Conservation (phyloP, 2,797 vertebrate species). For the Lepilemur septentrionalis region DNA sequence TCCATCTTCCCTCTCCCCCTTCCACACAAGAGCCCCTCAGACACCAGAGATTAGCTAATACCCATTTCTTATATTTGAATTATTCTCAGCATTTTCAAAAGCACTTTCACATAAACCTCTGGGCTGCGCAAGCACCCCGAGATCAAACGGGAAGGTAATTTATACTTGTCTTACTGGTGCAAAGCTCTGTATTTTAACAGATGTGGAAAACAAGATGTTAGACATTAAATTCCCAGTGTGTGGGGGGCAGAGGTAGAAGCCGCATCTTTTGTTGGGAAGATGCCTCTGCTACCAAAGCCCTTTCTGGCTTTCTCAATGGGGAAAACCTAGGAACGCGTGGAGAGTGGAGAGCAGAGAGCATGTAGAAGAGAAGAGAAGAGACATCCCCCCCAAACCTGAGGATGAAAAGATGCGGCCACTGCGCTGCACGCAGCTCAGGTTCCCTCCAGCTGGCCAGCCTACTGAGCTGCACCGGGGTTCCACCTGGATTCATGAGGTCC, state of each 20-base stretch:
- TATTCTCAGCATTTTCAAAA: neutral
- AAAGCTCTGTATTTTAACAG: neutral
- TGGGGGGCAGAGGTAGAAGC: neutral
- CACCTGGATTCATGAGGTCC: neutral
- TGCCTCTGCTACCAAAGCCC: neutral
- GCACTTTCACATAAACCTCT: neutral
- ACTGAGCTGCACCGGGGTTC: neutral
- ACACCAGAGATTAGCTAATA: neutral
- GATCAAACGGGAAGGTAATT: neutral
- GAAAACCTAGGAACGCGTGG: neutral
- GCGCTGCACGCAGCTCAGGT: too few species aligned
- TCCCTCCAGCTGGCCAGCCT: neutral
- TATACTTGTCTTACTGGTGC: neutral
- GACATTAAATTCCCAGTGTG: neutral
- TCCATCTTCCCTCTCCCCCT: neutral
- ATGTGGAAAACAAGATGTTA: neutral
- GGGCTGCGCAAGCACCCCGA: neutral
- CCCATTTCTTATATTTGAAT: neutral
- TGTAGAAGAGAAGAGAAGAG: neutral
- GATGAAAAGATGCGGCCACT: accelerated
- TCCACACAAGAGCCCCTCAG: neutral
- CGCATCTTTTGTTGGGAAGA: neutral
- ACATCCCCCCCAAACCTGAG: too few species aligned
- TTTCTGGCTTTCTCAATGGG: neutral
- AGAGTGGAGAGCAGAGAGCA: accelerated